phyloP scores from a whole-genome alignment of 2,797 vertebrate species.

The Rallus crepitans region DNA sequence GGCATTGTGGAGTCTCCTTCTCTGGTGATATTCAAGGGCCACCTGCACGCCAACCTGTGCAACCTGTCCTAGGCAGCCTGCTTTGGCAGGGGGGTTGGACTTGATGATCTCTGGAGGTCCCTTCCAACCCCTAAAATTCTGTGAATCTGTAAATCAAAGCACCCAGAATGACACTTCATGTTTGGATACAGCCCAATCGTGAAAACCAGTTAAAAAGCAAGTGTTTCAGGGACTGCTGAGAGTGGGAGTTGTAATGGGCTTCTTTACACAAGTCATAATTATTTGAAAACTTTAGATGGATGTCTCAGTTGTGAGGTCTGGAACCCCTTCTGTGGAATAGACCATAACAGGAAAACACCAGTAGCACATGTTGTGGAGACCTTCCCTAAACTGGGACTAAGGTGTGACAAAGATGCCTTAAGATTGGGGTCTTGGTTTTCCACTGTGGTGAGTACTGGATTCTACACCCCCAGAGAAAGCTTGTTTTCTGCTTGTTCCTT shows the following conservation, averaged over 20 bases:
- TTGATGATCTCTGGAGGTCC: no score
- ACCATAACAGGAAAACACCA: not conserved
- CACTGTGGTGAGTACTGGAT: not conserved
- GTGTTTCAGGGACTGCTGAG: not conserved
- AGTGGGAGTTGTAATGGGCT: not conserved
- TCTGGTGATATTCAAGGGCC: no score
- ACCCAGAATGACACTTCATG: not conserved
- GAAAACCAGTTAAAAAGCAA: not conserved
- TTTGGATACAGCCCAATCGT: not conserved
- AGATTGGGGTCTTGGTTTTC: not conserved
- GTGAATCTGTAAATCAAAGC: not conserved
- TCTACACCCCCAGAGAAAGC: not conserved
- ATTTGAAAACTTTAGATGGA: not conserved
- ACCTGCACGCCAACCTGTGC: no score
- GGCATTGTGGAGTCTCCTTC: no score
- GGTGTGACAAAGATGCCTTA: not conserved
- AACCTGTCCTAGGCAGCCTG: no score
- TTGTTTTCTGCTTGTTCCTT: constrained; percentile 1
- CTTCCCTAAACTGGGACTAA: not conserved
- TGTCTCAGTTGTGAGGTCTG: not conserved
- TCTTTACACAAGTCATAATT: not conserved
- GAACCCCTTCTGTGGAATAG: not conserved
- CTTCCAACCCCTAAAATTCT: no score
- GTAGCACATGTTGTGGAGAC: not conserved
- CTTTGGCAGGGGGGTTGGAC: no score